Conservation (phyloP, 2,888 invertebrate genomes). For the Volucella inanis region DNA sequence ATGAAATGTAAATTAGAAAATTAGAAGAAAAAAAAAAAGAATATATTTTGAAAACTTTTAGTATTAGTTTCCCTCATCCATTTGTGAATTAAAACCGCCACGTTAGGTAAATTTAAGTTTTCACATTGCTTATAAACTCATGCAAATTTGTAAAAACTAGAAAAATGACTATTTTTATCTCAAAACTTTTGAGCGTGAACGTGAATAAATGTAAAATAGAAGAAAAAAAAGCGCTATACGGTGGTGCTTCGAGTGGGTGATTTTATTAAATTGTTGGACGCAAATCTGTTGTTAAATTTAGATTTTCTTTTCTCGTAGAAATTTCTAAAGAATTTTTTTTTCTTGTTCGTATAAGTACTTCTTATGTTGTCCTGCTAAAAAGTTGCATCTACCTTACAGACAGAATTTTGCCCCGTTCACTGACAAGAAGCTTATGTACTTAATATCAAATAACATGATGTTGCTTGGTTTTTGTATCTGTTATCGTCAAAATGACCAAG, state of each 20-base stretch:
- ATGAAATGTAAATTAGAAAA: constrained; percentile 14
- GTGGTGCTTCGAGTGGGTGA: constrained; percentile 24
- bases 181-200: constrained; percentile 2
- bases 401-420: not conserved
- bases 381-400: no score
- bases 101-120: not conserved
- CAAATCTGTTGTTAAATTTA: constrained; percentile 21
- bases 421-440: not conserved
- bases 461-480: not conserved
- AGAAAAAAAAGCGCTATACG: not conserved
- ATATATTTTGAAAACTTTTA: not conserved
- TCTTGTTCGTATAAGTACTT: no score
- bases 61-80: not conserved
- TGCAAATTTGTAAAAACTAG: constrained; percentile 23
- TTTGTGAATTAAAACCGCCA: not conserved
- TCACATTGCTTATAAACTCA: constrained; percentile 9
- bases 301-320: not conserved
- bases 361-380: no score
- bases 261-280: constrained; percentile 26
- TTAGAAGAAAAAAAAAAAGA: not conserved
- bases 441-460: constrained; percentile 23
- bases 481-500: constrained; percentile 18
- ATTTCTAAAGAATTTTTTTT: not conserved
- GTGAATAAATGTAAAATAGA: not conserved
- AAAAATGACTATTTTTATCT: constrained; percentile 12